A percentile compares a stretch with the other conserved stretches of the same genome.
Evolutionary conservation across 2,888 invertebrate genomes (phyloP).

Genomic region (Antheraea yamamai): DNA sequence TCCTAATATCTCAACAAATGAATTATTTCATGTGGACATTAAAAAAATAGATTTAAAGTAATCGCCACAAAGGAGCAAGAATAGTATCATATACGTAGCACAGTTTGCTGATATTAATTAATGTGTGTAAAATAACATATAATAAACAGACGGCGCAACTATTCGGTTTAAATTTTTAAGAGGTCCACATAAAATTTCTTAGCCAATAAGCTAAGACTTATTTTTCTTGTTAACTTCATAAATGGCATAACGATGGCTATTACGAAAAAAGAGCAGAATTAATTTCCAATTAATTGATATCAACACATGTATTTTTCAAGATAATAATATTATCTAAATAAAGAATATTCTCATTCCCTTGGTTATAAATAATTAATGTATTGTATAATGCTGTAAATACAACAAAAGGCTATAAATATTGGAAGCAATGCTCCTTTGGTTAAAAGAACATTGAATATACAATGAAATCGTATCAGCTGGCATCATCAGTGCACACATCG

Average conservation of each 20-base stretch:
- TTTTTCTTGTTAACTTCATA: not conserved
- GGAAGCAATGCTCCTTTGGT: not conserved
- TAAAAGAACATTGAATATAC: not conserved
- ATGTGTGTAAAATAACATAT: too few species aligned
- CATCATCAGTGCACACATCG: conserved; percentile 47
- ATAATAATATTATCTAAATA: not conserved
- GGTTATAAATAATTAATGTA: not conserved
- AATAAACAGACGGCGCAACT: too few species aligned
- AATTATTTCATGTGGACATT: too few species aligned
- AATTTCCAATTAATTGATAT: not conserved
- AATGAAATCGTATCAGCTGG: conserved; percentile 20
- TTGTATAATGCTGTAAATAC: not conserved
- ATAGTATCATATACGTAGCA: too few species aligned
- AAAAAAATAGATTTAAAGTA: too few species aligned
- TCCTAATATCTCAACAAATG: too few species aligned
- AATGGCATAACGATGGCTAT: too few species aligned
- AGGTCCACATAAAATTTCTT: too few species aligned
- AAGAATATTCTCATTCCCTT: not conserved
- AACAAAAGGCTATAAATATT: not conserved
- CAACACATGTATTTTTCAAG: not conserved
- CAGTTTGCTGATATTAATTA: too few species aligned
- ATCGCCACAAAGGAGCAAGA: too few species aligned
- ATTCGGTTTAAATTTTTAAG: too few species aligned
- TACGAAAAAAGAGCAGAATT: too few species aligned
- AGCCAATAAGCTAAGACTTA: not conserved